Evolutionary conservation across 2,113 vertebrate genomes (phyloP).

Genomic region (Ramphastos sulfuratus): DNA sequence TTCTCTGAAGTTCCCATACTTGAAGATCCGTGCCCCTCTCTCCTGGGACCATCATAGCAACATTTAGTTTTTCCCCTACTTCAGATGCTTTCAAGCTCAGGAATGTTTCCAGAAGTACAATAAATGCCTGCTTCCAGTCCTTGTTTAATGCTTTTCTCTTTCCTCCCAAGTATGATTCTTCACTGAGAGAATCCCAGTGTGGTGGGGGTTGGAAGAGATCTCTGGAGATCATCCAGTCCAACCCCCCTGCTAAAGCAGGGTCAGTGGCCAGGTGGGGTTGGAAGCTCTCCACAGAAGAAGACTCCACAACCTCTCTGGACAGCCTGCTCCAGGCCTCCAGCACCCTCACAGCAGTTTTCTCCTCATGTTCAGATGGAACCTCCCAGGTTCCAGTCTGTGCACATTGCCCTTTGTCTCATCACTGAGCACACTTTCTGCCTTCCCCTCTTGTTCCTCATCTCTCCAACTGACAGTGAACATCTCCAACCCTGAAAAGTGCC

Average conservation of each 20-base stretch:
- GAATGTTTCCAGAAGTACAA: background rate
- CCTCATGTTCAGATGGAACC: too few relatives aligned
- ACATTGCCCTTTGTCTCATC: too few relatives aligned
- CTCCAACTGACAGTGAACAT: background rate
- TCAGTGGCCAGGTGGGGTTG: too few relatives aligned
- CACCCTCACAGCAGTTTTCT: too few relatives aligned
- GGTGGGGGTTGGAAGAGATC: too few relatives aligned
- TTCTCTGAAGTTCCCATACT: constrained; percentile 7
- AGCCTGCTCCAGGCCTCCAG: too few relatives aligned
- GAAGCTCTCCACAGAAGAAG: too few relatives aligned
- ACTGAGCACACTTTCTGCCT: background rate
- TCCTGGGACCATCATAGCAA: background rate
- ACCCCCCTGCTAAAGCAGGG: too few relatives aligned
- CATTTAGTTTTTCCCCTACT: background rate
- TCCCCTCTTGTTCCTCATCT: background rate
- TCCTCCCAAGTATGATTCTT: background rate
- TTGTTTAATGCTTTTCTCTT: background rate
- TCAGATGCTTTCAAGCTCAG: background rate
- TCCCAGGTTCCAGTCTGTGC: too few relatives aligned
- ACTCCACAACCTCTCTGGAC: too few relatives aligned
- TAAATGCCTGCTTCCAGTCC: background rate
- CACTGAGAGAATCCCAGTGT: background rate
- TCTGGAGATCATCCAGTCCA: too few relatives aligned
- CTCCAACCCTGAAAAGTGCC: background rate
- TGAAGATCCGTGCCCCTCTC: background rate